phyloP scores from a whole-genome alignment of 2,888 invertebrate genomes.

The Desoria tigrina region DNA sequence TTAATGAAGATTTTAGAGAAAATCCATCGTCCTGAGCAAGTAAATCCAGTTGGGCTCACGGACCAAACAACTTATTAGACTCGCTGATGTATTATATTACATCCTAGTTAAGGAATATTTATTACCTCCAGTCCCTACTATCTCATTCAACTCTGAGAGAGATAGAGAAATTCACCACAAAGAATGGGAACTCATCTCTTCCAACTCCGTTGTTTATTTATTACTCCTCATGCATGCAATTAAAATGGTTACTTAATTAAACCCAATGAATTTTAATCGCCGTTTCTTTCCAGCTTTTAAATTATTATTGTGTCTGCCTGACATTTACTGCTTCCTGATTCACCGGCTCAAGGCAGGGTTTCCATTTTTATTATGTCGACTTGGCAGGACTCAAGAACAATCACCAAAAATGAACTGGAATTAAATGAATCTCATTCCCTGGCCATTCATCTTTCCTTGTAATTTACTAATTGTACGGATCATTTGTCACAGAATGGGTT shows the following conservation, averaged over 20 bases:
- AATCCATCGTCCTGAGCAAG: neutral
- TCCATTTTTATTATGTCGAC: too few species aligned
- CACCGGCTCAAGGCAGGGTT: too few species aligned
- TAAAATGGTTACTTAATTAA: slow-evolving; percentile 39
- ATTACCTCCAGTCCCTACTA: slow-evolving; percentile 27
- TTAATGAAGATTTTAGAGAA: slow-evolving; percentile 9
- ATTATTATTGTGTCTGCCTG: slow-evolving; percentile 7
- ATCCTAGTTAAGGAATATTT: slow-evolving; percentile 42
- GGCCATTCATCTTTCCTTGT: too few species aligned
- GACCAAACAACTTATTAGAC: slow-evolving; percentile 16
- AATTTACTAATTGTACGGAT: too few species aligned
- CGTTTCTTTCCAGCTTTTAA: neutral
- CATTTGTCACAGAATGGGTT: too few species aligned
- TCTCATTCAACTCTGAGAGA: slow-evolving; percentile 9
- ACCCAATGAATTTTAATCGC: slow-evolving; percentile 23
- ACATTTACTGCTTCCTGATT: too few species aligned
- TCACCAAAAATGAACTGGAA: too few species aligned
- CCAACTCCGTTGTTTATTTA: slow-evolving; percentile 17
- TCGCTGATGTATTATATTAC: slow-evolving; percentile 38
- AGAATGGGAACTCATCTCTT: neutral
- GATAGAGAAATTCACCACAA: too few species aligned
- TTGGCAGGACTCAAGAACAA: too few species aligned
- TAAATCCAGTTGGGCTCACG: slow-evolving; percentile 5
- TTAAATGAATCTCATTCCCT: too few species aligned
- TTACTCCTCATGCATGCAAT: slow-evolving; percentile 21